Evolutionary conservation across 2,888 invertebrate species (phyloP), one percentile per base, ranked within the genome.

Genomic region (Orthosia gothica): DNA sequence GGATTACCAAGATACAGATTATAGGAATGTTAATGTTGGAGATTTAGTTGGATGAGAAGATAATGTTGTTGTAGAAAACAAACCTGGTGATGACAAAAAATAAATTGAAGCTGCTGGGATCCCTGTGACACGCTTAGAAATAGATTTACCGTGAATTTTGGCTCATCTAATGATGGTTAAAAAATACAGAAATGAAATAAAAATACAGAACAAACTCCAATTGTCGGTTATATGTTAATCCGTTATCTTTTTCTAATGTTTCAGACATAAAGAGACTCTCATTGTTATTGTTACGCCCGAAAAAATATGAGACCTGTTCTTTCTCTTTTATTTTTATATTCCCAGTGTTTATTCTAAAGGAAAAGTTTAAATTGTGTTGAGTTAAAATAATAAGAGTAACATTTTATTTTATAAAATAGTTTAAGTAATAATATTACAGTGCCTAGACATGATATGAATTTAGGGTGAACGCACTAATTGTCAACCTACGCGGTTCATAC

Each of bases 361-460:
- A 47, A 54, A 58, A 50, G 5, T 20, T 32, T 54, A n/a, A 23
- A 59, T 23, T 23, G 1, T 55, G 5, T 76, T 68, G 9, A 26
- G 40, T 52, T 52, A 11, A 61, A 66, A 55, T 40, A 49, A 57
- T 55, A 82, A 11, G 5, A 74, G 18, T 49, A 18, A 55, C n/a
- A 52, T 59, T 26, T 83, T 50, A n/a, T 66, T 73, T 58, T 23
- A 4, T 47, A 55, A 70, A 65, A 70, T 76, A 85, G 79, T 76
- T 76, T 76, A 79, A 70, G 63, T 63, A 84, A 70, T 77, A 70
- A 79, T 49, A 49, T 79, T 76, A 73, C 81, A 81, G 87, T 87
- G 87, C 87, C 87, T 87, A 87, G 87, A 76, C 86, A 87, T 81
- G 74, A 84, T 84, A 87, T 85, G 73, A 85, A 87, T 79, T 74